phyloP scores from a whole-genome alignment of 2,797 vertebrate species.

The Fistularia commersonii region DNA sequence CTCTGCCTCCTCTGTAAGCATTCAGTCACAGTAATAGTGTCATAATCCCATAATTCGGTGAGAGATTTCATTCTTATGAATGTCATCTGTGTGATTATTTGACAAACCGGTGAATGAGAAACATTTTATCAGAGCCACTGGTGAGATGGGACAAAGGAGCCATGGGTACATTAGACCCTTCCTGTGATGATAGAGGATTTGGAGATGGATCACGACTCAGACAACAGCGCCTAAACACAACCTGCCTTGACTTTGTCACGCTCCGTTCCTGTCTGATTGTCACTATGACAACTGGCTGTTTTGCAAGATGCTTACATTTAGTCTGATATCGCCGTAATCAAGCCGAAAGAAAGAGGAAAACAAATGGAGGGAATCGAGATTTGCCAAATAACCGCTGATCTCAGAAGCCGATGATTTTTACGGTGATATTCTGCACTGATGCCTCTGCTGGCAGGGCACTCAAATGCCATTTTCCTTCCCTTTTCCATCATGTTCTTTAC shows the following conservation, averaged over 20 bases:
- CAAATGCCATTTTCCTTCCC: constrained; percentile 27
- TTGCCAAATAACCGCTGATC: background rate
- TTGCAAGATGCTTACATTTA: constrained; percentile 35
- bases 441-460: constrained; percentile 22
- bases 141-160: constrained; percentile 7
- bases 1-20: background rate
- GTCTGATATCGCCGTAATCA: constrained; percentile 26
- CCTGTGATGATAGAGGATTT: constrained; percentile 4
- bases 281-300: constrained; percentile 56
- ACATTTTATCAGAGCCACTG: constrained; percentile 7
- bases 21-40: background rate
- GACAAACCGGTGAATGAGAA: background rate
- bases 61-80: constrained; percentile 1
- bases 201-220: constrained; percentile 31
- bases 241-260: constrained; percentile 22
- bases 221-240: constrained; percentile 38
- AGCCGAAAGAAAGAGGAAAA: constrained; percentile 10
- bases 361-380: background rate
- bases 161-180: constrained; percentile 19
- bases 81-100: constrained; percentile 4
- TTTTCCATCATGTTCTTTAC: constrained; percentile 35
- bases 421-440: constrained; percentile 6
- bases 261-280: constrained; percentile 41
- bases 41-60: constrained; percentile 1
- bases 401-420: constrained; percentile 7